These are phyloP conservation scores for Nipponia nippon DNA, from an alignment of 2,113 vertebrate genomes.

Conservation along the genomic window DNA sequence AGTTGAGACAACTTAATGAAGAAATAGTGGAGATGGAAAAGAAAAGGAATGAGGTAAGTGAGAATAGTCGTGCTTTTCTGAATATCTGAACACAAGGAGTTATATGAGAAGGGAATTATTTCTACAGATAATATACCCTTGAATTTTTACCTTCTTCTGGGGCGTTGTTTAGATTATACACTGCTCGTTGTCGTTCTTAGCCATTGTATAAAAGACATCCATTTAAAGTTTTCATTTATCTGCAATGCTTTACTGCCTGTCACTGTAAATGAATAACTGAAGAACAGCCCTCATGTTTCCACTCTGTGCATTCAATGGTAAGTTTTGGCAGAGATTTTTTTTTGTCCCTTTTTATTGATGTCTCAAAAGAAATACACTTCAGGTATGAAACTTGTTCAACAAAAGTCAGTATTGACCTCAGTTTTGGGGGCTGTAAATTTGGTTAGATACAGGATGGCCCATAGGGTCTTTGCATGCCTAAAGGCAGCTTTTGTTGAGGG, in stretches of 20 bases:
- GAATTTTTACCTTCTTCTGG: background rate
- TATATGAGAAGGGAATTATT: background rate
- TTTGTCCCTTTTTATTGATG: background rate
- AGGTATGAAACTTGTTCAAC: background rate
- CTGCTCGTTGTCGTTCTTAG: background rate
- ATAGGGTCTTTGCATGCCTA: background rate
- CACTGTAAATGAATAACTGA: background rate
- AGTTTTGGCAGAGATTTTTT: background rate
- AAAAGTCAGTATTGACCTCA: background rate
- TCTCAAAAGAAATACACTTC: background rate
- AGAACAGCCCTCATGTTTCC: background rate
- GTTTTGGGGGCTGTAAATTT: background rate
- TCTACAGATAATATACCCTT: background rate
- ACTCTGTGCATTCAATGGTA: background rate
- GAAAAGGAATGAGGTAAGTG: conserved; percentile 81
- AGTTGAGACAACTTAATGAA: conserved; percentile 74
- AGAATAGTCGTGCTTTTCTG: background rate
- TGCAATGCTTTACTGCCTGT: background rate
- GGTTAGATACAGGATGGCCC: background rate
- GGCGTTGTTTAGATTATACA: background rate
- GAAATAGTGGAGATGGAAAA: conserved; percentile 85
- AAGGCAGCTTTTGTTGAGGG: background rate
- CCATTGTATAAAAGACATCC: background rate
- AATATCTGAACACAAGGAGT: background rate
- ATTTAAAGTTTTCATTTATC: background rate